Base-by-base conservation (phyloP, 37 sponge, comb jelly and placozoan species). In the Diacarnus erythraeanus region DNA sequence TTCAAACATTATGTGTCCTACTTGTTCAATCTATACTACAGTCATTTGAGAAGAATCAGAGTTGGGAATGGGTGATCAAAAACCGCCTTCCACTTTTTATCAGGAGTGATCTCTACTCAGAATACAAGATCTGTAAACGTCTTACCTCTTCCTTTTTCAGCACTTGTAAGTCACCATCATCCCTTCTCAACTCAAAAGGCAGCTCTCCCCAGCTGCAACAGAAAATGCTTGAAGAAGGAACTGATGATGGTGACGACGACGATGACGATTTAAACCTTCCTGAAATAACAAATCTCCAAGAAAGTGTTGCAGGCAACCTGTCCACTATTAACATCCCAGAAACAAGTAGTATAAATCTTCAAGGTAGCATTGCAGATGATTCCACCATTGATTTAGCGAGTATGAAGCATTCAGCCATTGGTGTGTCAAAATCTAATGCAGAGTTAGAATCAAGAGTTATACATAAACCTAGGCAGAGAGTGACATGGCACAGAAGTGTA, bases 61-160 rank as follows among this genome's bases (percentile, higher is more conserved):
- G 85, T 36, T 60, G 58, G 77, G 23, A 35, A 37, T 94, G 94
- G 94, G 73, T 94, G 22, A 21, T 77, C 23, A 26, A 80, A 40
- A 76, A 94, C 27, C 44, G 94, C 10, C 67, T 94, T 2, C 94
- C 94, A 39, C 69, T 84, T 23, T 94, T 90, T 78, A 47, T 84
- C n/a, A 87, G 67, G 27, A 94, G 94, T 87, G 94, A 94, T 38
- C 57, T 94, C 31, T 87, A 80, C 42, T 76, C 85, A 18, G 91
- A 94, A 29, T 94, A 90, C 56, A 87, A 86, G 41, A 81, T 94
- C 17, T 90, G 88, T 43, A 83, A 87, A 36, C 44, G 70, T 36
- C 83, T 93, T 18, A 81, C 58, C 26, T 35, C 71, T 42, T 67
- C 68, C 18, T 4, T 10, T 27, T 3, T 17, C 4, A 59, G 18